Evolutionary conservation across 2,888 invertebrate species (phyloP).

Genomic region (Panzeria rudis): DNA sequence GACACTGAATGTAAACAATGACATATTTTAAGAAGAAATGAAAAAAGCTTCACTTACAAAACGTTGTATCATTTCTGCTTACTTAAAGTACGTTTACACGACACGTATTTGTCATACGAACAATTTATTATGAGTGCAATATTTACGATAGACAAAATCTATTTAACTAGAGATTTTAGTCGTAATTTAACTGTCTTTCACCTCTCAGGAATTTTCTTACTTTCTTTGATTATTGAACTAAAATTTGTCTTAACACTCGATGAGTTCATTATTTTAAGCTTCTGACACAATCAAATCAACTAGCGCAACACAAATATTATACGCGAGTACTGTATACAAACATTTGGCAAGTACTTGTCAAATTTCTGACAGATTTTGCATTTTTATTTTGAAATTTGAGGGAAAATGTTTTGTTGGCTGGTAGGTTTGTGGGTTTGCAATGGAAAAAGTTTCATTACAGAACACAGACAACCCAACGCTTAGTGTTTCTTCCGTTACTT

Average conservation of each 20-base stretch:
- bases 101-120: too few species aligned
- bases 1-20: constrained; percentile 60
- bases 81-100: background rate
- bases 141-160: too few species aligned
- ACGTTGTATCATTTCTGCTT: background rate
- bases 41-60: constrained; percentile 16
- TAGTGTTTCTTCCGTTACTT: background rate
- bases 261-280: constrained; percentile 11
- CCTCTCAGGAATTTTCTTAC: too few species aligned
- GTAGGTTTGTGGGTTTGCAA: constrained; percentile 18
- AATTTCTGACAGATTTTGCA: constrained; percentile 64
- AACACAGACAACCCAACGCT: constrained; percentile 31
- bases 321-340: constrained; percentile 38
- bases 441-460: constrained; percentile 17
- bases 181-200: too few species aligned
- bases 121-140: too few species aligned
- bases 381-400: constrained; percentile 30
- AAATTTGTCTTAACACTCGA: background rate
- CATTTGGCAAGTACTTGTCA: constrained; percentile 70
- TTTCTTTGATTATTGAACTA: too few species aligned
- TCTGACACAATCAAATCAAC: constrained; percentile 15
- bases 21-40: constrained; percentile 41
- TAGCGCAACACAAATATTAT: constrained; percentile 17
- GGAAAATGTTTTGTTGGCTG: constrained; percentile 23
- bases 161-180: too few species aligned